phyloP scores from a whole-genome alignment of 1,140 invertebrate genomes.

The Heliconius nattereri region DNA sequence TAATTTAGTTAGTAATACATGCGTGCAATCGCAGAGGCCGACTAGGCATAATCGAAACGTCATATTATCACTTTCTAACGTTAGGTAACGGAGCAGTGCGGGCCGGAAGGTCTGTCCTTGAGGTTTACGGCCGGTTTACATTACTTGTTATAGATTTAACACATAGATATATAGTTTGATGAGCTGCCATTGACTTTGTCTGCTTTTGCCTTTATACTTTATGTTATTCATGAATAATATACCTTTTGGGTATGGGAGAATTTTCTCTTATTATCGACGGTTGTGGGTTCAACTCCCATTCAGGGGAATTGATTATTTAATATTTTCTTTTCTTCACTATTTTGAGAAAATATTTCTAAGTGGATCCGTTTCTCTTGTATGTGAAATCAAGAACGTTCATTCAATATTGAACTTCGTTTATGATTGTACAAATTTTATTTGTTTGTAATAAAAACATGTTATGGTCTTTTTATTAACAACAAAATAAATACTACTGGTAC shows the following conservation, averaged over 20 bases:
- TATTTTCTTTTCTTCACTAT: no score
- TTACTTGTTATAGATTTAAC: background rate
- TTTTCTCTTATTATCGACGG: background rate
- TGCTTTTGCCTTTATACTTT: background rate
- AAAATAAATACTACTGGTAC: no score
- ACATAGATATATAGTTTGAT: background rate
- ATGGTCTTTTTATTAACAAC: no score
- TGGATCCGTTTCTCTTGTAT: no score
- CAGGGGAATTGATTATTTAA: no score
- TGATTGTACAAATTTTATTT: no score
- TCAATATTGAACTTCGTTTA: no score
- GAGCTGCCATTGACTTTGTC: background rate
- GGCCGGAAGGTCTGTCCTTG: conserved; percentile 8
- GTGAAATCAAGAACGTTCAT: no score
- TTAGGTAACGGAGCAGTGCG: background rate
- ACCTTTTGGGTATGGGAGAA: background rate
- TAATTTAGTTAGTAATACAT: background rate
- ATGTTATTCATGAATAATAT: no score
- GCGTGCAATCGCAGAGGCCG: conserved; percentile 1
- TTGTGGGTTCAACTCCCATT: no score
- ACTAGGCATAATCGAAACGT: conserved; percentile 1
- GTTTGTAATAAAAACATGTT: no score
- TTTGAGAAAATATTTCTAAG: no score
- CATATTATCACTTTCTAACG: background rate
- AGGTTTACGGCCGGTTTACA: background rate